Evolutionary conservation across 2,797 vertebrate genomes (phyloP).

Genomic region (Octomys mimax): DNA sequence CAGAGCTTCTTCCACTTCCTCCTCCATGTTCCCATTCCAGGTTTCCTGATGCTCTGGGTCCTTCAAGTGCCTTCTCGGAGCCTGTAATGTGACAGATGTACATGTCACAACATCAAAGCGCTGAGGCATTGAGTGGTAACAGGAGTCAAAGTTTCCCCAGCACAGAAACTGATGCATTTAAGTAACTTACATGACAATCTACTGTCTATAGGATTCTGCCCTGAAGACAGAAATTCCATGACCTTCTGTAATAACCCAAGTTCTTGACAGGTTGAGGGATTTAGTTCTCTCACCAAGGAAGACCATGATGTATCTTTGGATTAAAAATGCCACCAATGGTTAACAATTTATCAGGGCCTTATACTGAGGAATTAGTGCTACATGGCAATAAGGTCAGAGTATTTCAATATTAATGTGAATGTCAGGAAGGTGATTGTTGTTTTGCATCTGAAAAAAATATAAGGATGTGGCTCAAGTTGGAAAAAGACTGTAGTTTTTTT

Average conservation of each 20-base stretch:
- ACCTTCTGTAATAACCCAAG: background rate
- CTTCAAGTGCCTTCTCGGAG: background rate
- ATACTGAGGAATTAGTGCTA: background rate
- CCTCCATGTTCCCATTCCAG: background rate
- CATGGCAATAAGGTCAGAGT: background rate
- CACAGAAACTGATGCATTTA: conserved; percentile 23
- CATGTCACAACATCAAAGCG: background rate
- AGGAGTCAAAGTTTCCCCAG: background rate
- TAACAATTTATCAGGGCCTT: background rate
- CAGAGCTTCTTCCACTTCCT: background rate
- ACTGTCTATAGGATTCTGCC: background rate
- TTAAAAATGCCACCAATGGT: background rate
- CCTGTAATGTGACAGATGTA: background rate
- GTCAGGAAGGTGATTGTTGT: background rate
- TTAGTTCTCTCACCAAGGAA: background rate
- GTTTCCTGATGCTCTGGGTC: background rate
- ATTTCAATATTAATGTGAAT: background rate
- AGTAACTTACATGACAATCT: conserved; percentile 24
- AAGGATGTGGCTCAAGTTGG: background rate
- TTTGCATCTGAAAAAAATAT: conserved; percentile 2
- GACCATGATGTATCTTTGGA: background rate
- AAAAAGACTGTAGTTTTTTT: background rate
- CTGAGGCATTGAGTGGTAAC: background rate
- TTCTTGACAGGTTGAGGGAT: background rate
- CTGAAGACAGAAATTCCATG: background rate